phyloP scores from a whole-genome alignment of 2,797 vertebrate species.

The Petrocephalus sullivani region DNA sequence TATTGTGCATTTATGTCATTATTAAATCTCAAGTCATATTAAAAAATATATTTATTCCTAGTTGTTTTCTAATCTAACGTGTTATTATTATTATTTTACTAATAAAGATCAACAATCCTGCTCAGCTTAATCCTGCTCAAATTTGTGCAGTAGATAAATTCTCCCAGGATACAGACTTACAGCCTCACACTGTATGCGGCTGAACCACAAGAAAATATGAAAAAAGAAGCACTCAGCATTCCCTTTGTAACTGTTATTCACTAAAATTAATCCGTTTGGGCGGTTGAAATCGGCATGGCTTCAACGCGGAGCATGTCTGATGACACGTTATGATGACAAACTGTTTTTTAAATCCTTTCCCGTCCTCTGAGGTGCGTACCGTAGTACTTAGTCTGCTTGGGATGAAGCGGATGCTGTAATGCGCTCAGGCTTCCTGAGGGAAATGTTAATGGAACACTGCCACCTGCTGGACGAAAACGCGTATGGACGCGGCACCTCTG shows the following conservation, averaged over 20 bases:
- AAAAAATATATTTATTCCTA: not conserved
- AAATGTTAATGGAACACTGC: not conserved
- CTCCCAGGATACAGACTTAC: not conserved
- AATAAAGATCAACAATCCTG: not conserved
- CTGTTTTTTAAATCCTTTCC: not conserved
- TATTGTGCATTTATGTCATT: not conserved
- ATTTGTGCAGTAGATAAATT: not conserved
- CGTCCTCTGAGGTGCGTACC: not conserved
- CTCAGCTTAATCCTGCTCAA: not conserved
- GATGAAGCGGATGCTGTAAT: not conserved
- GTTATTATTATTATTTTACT: not conserved
- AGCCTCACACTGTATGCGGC: not conserved
- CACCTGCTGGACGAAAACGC: not conserved
- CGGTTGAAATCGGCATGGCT: not conserved
- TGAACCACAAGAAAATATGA: not conserved
- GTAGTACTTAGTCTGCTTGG: not conserved
- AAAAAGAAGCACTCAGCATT: not conserved
- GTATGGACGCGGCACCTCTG: not conserved
- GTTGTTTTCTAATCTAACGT: not conserved
- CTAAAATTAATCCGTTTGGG: not conserved
- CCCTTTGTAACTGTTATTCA: not conserved
- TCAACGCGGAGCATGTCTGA: not conserved
- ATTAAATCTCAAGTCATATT: not conserved
- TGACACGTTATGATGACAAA: constrained; percentile 4
- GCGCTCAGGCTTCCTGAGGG: not conserved